phyloP scores from a whole-genome alignment of 1,140 invertebrate species.

The Drosophila kanapiae region DNA sequence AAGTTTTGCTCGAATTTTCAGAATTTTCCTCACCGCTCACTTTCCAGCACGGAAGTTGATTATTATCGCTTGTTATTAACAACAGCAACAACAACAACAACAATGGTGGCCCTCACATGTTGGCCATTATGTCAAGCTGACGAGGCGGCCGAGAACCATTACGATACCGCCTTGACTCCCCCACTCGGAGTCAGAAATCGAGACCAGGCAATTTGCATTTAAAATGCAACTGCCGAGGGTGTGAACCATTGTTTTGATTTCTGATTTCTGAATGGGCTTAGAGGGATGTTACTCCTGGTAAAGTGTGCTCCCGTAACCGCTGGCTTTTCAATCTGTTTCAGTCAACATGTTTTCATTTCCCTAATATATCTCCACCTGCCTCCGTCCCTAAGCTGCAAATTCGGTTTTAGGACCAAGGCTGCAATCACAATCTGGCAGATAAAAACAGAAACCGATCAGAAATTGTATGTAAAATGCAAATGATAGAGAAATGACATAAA shows the following conservation, averaged over 20 bases:
- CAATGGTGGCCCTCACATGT: constrained; percentile 20
- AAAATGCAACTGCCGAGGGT: constrained; percentile 23
- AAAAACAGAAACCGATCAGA: constrained; percentile 51
- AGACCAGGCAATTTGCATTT: constrained; percentile 53
- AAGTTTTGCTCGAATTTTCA: constrained; percentile 54
- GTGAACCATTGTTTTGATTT: constrained; percentile 24
- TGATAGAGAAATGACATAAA: constrained; percentile 69
- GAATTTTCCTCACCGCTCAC: constrained; percentile 12
- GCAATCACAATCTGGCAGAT: constrained; percentile 61
- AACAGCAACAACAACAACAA: constrained; percentile 57
- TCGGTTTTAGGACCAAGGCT: constrained; percentile 19
- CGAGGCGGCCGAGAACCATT: constrained; percentile 9
- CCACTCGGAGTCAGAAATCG: constrained; percentile 38
- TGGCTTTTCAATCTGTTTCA: constrained; percentile 17
- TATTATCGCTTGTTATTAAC: constrained; percentile 85
- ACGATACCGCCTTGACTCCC: constrained; percentile 9
- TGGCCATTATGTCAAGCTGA: constrained; percentile 65
- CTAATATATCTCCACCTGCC: constrained; percentile 5
- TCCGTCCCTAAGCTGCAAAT: background rate
- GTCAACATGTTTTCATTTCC: constrained; percentile 45
- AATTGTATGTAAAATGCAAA: constrained; percentile 78
- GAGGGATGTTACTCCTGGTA: background rate
- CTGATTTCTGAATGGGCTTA: constrained; percentile 15
- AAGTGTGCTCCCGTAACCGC: background rate
- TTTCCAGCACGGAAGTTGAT: constrained; percentile 78